Evolutionary conservation across 1,140 invertebrate genomes (phyloP), one percentile per base, ranked within the genome.

Genomic region (Lepidurus arcticus): DNA sequence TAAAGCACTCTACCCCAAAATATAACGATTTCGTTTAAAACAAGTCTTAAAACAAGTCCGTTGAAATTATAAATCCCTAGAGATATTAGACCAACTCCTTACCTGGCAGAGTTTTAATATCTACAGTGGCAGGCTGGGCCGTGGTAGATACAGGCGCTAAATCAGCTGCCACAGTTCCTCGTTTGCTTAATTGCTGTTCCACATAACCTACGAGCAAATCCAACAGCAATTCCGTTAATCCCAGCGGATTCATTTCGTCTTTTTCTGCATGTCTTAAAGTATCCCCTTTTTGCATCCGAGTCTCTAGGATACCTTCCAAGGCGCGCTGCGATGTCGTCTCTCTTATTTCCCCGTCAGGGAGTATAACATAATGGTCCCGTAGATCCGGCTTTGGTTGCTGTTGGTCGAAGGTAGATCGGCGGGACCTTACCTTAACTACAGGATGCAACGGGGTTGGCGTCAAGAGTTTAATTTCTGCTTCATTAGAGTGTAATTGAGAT

Each of bases 21-120:
- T 4, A 34, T 0, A 34, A 34, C 34, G 34, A 34, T 34, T 34
- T 34, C 34, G 3, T 34, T 34, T 34, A 4, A 34, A 34, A 4
- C 34, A 34, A 3, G 4, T 34, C 34, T 34, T n/a, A n/a, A n/a
- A n/a, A n/a, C n/a, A n/a, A n/a, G n/a, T 34, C 34, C 34, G 4
- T 21, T 44, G 42, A 7, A 26, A 75, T 21, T 21, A 7, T 1
- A 43, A 44, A 44, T 42, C 44, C n/a, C 47, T 42, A 53, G 9
- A 43, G 42, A 42, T 21, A n/a, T n/a, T n/a, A 45, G 26, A 13
- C 11, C 0, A 47, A 44, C 5, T 77, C 13, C 45, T 42, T 34
- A 78, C 78, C 78, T 75, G 78, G 78, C 21, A 78, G 42, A n/a
- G 78, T 78, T 75, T 78, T 73, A n/a, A 78, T 78, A 73, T 78